Evolutionary conservation across 2,113 vertebrate species (phyloP).

Genomic region (Probosciger aterrimus): DNA sequence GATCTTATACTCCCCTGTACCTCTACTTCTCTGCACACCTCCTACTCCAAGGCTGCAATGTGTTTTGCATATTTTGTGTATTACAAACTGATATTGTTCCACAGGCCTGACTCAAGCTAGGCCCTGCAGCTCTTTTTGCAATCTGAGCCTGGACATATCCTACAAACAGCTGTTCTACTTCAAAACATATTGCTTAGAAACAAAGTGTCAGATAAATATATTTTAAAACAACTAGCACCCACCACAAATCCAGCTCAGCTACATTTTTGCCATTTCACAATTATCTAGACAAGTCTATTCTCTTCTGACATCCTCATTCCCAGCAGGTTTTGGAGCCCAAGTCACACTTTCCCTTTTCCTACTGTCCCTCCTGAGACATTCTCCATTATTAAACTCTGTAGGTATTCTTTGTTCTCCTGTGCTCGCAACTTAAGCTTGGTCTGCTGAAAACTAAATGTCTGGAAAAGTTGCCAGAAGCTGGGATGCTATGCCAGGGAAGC

Average conservation of each 20-base stretch:
- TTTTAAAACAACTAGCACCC: neutral
- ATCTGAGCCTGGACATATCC: neutral
- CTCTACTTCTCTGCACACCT: neutral
- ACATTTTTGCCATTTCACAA: slow-evolving; percentile 13
- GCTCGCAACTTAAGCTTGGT: slow-evolving; percentile 25
- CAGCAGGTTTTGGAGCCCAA: slow-evolving; percentile 8
- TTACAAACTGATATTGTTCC: neutral
- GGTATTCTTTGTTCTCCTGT: slow-evolving; percentile 51
- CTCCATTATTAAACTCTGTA: slow-evolving; percentile 49
- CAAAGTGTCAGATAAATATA: neutral
- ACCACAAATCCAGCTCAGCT: neutral
- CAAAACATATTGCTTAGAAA: slow-evolving; percentile 16
- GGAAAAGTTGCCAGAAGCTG: slow-evolving; percentile 63
- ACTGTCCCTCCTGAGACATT: neutral
- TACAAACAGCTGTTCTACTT: slow-evolving; percentile 27
- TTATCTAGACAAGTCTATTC: slow-evolving; percentile 3
- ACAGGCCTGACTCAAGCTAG: neutral
- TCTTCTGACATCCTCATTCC: slow-evolving; percentile 23
- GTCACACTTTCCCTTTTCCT: slow-evolving; percentile 39
- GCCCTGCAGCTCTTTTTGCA: neutral
- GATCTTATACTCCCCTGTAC: neutral
- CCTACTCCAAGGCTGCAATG: neutral
- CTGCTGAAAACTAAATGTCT: slow-evolving; percentile 61
- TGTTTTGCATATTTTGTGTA: neutral
- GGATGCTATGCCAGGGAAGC: slow-evolving; percentile 62